Conservation (phyloP, 2,888 invertebrate species). For the Steinernema hermaphroditum region DNA sequence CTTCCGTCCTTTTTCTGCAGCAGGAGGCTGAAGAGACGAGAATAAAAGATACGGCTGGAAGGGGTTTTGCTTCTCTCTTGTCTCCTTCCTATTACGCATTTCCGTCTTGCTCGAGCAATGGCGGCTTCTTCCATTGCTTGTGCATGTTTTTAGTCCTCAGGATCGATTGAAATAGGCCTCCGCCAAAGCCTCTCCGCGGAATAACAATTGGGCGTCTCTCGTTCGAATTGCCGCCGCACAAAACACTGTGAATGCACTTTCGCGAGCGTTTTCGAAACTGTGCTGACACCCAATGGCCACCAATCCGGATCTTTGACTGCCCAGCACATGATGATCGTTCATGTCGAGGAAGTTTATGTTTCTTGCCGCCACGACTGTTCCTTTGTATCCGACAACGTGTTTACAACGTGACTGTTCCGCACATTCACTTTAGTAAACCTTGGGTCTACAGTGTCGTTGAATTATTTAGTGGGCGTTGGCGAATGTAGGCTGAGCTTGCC, state of each 20-base stretch:
- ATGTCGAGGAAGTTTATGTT: no score
- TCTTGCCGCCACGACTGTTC: not conserved
- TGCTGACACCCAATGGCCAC: not conserved
- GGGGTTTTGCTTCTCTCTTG: no score
- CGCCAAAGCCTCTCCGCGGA: slow-evolving; percentile 1
- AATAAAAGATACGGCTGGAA: no score
- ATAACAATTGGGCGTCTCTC: slow-evolving; percentile 22
- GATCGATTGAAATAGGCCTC: slow-evolving; percentile 23
- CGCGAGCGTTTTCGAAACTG: slow-evolving; percentile 24
- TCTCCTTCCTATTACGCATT: not conserved
- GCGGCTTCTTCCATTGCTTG: slow-evolving; percentile 19
- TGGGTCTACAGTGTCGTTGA: not conserved
- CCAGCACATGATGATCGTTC: not conserved
- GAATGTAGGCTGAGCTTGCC: not conserved
- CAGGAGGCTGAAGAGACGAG: not conserved
- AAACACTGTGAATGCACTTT: slow-evolving; percentile 20
- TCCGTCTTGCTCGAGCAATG: not conserved
- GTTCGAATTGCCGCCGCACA: not conserved
- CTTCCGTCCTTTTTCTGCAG: not conserved
- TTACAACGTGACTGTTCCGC: not conserved
- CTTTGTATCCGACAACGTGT: slow-evolving; percentile 2
- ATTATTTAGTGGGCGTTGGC: not conserved
- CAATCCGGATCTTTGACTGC: not conserved
- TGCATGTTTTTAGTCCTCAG: not conserved
- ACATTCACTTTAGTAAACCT: slow-evolving; percentile 9